Base-by-base conservation (phyloP, 92 coral and sea anemone genomes). In the Porites cylindrica region DNA sequence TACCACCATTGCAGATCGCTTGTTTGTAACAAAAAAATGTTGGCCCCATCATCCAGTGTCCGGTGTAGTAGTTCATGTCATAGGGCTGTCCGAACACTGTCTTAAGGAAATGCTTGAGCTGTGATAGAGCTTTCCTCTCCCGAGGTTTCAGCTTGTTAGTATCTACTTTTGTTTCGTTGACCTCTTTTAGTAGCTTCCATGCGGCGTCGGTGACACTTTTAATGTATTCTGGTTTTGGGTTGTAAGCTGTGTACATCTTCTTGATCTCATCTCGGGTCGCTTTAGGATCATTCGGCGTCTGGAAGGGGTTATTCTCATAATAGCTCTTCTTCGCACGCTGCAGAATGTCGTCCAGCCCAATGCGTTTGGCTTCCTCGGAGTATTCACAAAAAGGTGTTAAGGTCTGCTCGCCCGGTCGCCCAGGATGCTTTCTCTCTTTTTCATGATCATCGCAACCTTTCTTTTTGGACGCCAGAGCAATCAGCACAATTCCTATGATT, bases 21-120 rank as follows among this genome's bases (percentile, higher is more conserved):
- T 97, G 95, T 95, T 92, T 75, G 80, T 80, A 85, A 61, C 99
- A 97, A 67, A 95, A 95, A 65, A 78, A 64, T 80, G 96, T 95
- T 3, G 99, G 98, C 6, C 99, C 99, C 93, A 95, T 79, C 95
- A 97, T 82, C 99, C 99, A 97, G 52, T 97, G 95, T 1, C 96
- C 99, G 0, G 98, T 92, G 53, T 97, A 97, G 62, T 91, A 97
- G 64, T 95, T 93, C 56, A 92, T 93, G 51, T 93, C 97, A 61
- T 89, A 95, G 0, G 98, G 96, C 62, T 93, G 90, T 0, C 98
- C 99, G 71, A 95, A 97, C 10, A 90, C 86, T n/a, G 92, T 93
- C 52, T 84, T 78, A 10, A 97, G 76, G 78, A 90, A 97, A 24
- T 93, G 98, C 73, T 91, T 93, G 0, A 94, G 93, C 75, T 97